Conservation (phyloP, 30 jellyfish, hydroid and myxozoan genomes). For the Aurelia sp. region DNA sequence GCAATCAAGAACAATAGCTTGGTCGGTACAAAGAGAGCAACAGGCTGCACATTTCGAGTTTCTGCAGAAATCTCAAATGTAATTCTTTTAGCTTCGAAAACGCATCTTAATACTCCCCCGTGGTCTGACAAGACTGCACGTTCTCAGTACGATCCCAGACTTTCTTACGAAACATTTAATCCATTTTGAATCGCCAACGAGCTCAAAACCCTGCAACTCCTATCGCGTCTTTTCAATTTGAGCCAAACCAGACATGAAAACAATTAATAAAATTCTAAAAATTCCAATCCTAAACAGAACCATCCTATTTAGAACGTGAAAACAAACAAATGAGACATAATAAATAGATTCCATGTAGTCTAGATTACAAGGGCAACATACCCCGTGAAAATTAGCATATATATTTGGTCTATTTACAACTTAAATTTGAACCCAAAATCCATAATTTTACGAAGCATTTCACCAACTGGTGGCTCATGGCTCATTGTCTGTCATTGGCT, state of each 20-base stretch:
- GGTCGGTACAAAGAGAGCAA: too few relatives aligned
- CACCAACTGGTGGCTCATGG: too few relatives aligned
- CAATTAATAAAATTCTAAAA: conserved; percentile 23
- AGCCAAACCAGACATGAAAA: neutral
- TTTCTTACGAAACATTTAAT: neutral
- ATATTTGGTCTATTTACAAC: neutral
- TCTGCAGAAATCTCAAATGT: neutral
- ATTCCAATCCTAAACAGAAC: conserved; percentile 12
- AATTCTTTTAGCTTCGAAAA: neutral
- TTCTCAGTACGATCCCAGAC: too few relatives aligned
- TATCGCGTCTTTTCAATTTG: too few relatives aligned
- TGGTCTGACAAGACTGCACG: too few relatives aligned
- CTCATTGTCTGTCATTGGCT: too few relatives aligned
- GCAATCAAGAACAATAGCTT: too few relatives aligned
- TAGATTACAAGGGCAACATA: neutral
- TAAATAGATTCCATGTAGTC: too few relatives aligned
- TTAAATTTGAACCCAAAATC: neutral
- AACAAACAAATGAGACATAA: conserved; percentile 10
- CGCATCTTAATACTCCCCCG: neutral
- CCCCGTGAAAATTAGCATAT: neutral
- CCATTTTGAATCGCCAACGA: neutral
- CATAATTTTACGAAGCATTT: neutral
- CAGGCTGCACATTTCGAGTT: too few relatives aligned
- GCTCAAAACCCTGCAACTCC: too few relatives aligned
- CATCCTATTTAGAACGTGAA: neutral